Evolutionary conservation across 35 echinoderm and acorn worm genomes (phyloP).

Genomic region (Amphiura filiformis): DNA sequence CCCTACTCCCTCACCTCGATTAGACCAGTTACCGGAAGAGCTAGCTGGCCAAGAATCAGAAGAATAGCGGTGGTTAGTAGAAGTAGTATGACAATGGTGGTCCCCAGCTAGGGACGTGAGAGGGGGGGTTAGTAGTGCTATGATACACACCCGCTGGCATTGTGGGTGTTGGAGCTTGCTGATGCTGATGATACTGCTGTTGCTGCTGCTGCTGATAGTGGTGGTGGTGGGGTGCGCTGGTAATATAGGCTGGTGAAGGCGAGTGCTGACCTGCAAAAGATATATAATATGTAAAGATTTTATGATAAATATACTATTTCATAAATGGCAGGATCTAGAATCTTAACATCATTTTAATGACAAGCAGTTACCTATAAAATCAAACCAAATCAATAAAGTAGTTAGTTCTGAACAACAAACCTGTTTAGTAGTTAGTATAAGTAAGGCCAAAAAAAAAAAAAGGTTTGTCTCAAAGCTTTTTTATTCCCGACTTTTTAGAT

Average conservation of each 20-base stretch:
- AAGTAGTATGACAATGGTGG: too few species aligned
- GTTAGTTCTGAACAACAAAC: too few species aligned
- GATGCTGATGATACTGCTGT: background rate
- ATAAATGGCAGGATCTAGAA: too few species aligned
- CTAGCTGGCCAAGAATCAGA: slow-evolving; percentile 79
- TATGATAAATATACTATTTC: too few species aligned
- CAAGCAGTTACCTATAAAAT: too few species aligned
- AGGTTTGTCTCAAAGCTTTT: too few species aligned
- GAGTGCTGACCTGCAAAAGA: slow-evolving; percentile 1
- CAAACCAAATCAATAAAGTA: too few species aligned
- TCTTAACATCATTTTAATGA: too few species aligned
- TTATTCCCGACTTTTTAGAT: too few species aligned
- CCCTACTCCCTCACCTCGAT: slow-evolving; percentile 61
- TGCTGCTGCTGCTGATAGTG: background rate
- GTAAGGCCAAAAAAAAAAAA: too few species aligned
- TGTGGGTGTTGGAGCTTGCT: background rate
- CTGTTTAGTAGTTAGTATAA: too few species aligned
- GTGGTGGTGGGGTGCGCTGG: background rate
- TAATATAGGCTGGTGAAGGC: background rate
- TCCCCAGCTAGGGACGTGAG: slow-evolving; percentile 40
- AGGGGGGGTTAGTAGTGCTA: slow-evolving; percentile 24
- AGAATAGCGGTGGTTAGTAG: slow-evolving; percentile 68
- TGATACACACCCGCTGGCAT: slow-evolving; percentile 64
- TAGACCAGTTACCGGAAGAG: slow-evolving; percentile 96
- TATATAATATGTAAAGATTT: too few species aligned